Base-by-base conservation (phyloP, 2,113 vertebrate species). In the Meriones unguiculatus region DNA sequence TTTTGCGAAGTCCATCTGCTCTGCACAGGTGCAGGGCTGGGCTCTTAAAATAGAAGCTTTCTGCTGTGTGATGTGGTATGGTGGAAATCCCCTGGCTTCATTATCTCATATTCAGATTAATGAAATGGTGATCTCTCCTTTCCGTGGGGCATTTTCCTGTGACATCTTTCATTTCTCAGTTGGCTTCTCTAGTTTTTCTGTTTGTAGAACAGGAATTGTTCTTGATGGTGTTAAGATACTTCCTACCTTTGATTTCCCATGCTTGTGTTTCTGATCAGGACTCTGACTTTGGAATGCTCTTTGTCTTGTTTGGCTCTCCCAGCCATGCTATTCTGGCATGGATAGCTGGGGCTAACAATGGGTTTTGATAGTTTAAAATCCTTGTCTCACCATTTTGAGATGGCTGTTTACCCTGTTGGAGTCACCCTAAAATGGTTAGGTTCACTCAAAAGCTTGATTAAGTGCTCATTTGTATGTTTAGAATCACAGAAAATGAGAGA, bases 11-110 rank as follows among this genome's bases (percentile, higher is more conserved):
- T 90, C 89, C 96, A 97, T 95, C 97, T 97, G 97, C 46, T 10
- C 41, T 70, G 77, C 82, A 73, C 97, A 98, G 97, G 97, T 98
- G 97, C 94, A 88, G 46, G 67, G 87, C 41, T n/a, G 1, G 52
- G 20, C 24, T 72, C 97, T 85, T 76, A 97, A 97, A 98, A 97
- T 97, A 97, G 94, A 94, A 96, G 20, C 35, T 89, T 62, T 64
- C 59, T 97, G 97, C 87, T 76, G 9, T 88, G 85, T 78, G 96
- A 96, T 11, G 89, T 97, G 94, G 96, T 70, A 4, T 25, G 30
- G 5, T 89, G 87, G 97, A 97, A 98, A 96, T 7, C 65, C 95
- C 93, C 97, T 85, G 50, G 30, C 50, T 90, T n/a, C 85, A 85
- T 84, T n/a, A 75, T 75, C 69, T 95, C 35, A 28, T 90, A n/a